Base-by-base conservation (phyloP, 1,140 invertebrate species). In the Propsilocerus akamusi region DNA sequence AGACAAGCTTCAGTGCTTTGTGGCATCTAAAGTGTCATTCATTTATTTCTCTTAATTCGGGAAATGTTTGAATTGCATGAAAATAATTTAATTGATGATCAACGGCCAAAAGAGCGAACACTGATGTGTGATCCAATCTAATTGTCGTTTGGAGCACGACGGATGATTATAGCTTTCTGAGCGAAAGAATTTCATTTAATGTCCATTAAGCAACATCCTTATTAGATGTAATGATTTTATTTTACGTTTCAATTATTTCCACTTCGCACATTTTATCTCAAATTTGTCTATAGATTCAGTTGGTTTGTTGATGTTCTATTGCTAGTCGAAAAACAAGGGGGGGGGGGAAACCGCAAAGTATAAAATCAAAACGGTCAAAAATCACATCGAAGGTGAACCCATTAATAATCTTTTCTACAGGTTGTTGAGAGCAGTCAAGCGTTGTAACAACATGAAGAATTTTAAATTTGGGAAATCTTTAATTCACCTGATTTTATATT, bases 31-130 rank as follows among this genome's bases (percentile, higher is more conserved):
- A 30, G 28, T 30, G 28, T 30, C n/a, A 11, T 2, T 3, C 28
- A 30, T n/a, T 30, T 30, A 30, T 11, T 7, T 5, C 14, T 20
- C 8, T 41, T 41, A 41, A 41, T 41, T 41, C 34, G 34, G 34
- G 34, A 41, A 41, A 20, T 17, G 34, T 41, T 41, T 41, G 34
- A 41, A 41, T 41, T 41, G 34, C 34, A 41, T 41, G 34, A 20
- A n/a, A n/a, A n/a, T 41, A 20, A 41, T 41, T 41, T 41, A 41
- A 41, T 41, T 41, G 34, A 41, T 41, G 34, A 41, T 41, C 34
- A 41, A 20, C n/a, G 28, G n/a, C 10, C n/a, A n/a, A 30, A n/a
- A 30, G n/a, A 30, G n/a, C 10, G n/a, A 6, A 30, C 10, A 30
- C 10, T 30, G n/a, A 30, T 30, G 28, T 11, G 22, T 41, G 34